phyloP scores from a whole-genome alignment of 92 coral and sea anemone species.

The Parazoanthus darwini region DNA sequence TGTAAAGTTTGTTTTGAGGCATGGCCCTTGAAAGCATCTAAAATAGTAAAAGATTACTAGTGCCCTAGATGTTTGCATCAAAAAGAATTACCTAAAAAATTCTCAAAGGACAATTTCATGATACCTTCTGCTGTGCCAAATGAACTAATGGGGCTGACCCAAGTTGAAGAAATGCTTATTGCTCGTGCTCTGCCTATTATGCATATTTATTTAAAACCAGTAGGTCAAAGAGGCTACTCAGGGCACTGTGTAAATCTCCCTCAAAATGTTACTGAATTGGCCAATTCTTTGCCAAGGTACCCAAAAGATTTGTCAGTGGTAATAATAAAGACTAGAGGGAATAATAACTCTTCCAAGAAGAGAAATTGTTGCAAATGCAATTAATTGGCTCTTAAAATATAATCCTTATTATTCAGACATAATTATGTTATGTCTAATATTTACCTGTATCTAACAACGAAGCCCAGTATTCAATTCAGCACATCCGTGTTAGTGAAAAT shows the following conservation, averaged over 20 bases:
- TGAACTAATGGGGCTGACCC: slow-evolving; percentile 30
- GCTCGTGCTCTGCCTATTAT: slow-evolving; percentile 54
- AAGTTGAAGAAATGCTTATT: slow-evolving; percentile 53
- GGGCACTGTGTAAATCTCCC: slow-evolving; percentile 37
- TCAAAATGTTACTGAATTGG: slow-evolving; percentile 28
- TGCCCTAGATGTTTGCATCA: slow-evolving; percentile 28
- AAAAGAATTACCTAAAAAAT: background rate
- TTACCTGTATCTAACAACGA: background rate
- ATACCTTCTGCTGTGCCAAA: slow-evolving; percentile 45
- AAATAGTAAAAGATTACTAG: slow-evolving; percentile 19
- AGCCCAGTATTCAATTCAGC: background rate
- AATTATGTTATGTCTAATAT: background rate
- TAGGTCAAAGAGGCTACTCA: slow-evolving; percentile 34
- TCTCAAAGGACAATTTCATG: slow-evolving; percentile 50
- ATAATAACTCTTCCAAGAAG: slow-evolving; percentile 44
- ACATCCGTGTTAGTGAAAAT: background rate
- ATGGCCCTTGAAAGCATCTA: slow-evolving; percentile 29
- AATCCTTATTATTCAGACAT: slow-evolving; percentile 47
- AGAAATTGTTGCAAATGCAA: slow-evolving; percentile 42
- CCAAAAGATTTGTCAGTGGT: slow-evolving; percentile 54
- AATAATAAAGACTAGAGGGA: slow-evolving; percentile 44
- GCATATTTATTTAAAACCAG: slow-evolving; percentile 31
- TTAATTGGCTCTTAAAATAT: slow-evolving; percentile 37
- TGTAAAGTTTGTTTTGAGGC: slow-evolving; percentile 50
- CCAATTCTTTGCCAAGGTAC: slow-evolving; percentile 49